Evolutionary conservation across 2,797 vertebrate species (phyloP).

Genomic region (Australoheros facetus): DNA sequence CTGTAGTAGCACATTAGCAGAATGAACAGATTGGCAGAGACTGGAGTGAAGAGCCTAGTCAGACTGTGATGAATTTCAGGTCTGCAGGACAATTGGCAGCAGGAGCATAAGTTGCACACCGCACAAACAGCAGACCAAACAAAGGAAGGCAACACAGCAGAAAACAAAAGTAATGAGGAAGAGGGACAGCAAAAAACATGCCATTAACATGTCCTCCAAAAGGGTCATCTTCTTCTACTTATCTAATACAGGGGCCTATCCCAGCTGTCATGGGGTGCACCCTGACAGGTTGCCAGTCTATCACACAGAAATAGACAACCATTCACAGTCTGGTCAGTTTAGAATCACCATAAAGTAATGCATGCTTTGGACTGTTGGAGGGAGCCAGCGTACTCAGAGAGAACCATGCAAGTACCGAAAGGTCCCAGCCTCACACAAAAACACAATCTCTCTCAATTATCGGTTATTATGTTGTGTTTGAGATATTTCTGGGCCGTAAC

Average conservation of each 20-base stretch:
- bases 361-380: too few relatives aligned
- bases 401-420: too few relatives aligned
- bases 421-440: too few relatives aligned
- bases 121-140: background rate
- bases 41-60: background rate
- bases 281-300: too few relatives aligned
- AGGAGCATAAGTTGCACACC: background rate
- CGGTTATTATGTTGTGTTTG: too few relatives aligned
- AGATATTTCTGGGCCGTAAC: too few relatives aligned
- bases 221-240: background rate
- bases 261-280: too few relatives aligned
- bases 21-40: background rate
- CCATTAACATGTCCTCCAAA: background rate
- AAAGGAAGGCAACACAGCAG: background rate
- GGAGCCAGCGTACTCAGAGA: too few relatives aligned
- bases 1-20: background rate
- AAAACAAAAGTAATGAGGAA: background rate
- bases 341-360: background rate
- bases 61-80: background rate
- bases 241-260: background rate
- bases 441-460: too few relatives aligned
- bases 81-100: background rate
- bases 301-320: background rate
- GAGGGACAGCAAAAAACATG: background rate
- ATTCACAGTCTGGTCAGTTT: background rate